Conservation (phyloP, 2,888 invertebrate species). For the Lasioglossum morio region DNA sequence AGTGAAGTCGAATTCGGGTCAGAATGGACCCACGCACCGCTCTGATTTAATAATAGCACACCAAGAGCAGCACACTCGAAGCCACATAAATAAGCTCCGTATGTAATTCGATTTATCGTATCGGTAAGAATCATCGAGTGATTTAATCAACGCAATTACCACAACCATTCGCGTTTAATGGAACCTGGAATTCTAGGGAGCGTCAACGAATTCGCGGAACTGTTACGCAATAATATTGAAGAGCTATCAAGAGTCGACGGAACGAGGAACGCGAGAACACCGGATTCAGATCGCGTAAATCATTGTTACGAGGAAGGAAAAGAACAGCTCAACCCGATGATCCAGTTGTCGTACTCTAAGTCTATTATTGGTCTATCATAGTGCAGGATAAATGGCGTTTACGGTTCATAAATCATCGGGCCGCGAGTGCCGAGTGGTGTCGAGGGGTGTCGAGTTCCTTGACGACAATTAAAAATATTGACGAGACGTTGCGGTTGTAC, state of each 20-base stretch:
- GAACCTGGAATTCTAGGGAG: background rate
- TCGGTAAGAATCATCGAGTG: background rate
- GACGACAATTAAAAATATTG: conserved; percentile 28
- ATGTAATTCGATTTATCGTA: background rate
- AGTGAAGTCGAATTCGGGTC: background rate
- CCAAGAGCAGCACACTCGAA: background rate
- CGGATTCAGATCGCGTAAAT: background rate
- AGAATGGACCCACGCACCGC: background rate
- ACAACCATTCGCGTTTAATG: background rate
- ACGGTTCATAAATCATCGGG: conserved; percentile 28
- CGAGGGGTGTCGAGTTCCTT: background rate
- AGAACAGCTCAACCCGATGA: background rate
- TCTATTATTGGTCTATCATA: conserved; percentile 1
- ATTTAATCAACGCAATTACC: background rate
- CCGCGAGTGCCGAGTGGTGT: background rate
- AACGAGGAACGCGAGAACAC: background rate
- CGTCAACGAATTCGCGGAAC: background rate
- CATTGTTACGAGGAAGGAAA: background rate
- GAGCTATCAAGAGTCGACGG: background rate
- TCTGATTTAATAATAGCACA: background rate
- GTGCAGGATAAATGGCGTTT: conserved; percentile 21
- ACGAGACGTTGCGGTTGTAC: background rate
- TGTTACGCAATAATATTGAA: background rate
- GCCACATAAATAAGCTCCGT: background rate
- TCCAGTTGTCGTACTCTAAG: background rate